Evolutionary conservation across 2,888 invertebrate genomes (phyloP).

Genomic region (Miltochrista miniata): DNA sequence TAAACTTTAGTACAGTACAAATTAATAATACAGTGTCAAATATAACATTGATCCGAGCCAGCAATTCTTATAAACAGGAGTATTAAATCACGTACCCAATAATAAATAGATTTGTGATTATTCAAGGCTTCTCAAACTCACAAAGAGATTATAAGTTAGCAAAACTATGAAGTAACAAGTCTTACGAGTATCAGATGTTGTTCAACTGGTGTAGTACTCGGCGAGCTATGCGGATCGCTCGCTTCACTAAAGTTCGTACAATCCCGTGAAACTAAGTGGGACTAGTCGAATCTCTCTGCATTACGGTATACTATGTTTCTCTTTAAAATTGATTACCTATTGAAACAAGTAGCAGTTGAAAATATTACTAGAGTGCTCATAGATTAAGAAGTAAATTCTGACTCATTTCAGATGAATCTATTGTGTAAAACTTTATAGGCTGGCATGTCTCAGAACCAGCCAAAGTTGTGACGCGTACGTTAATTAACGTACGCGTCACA

Average conservation of each 20-base stretch:
- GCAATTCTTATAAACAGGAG: too few species aligned
- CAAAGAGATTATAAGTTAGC: background rate
- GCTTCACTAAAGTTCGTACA: background rate
- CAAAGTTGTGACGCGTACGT: too few species aligned
- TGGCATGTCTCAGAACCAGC: too few species aligned
- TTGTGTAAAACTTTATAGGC: too few species aligned
- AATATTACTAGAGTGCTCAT: too few species aligned
- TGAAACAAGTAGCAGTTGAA: background rate
- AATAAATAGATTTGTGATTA: background rate
- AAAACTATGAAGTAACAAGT: background rate
- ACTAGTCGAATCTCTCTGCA: background rate
- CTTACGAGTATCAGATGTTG: background rate
- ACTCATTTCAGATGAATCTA: too few species aligned
- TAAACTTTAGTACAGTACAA: too few species aligned
- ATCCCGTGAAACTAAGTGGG: background rate
- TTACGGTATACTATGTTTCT: background rate
- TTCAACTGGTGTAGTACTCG: background rate
- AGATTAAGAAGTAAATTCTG: too few species aligned
- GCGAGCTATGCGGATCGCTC: background rate
- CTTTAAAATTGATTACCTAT: background rate
- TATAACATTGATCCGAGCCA: too few species aligned
- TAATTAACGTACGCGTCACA: too few species aligned
- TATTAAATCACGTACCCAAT: too few species aligned
- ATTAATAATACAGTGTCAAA: too few species aligned
- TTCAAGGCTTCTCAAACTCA: background rate